Percentiles rank a stretch among this genome's conserved stretches.
phyloP scores from a whole-genome alignment of 2,797 vertebrate species.

The Picus viridis region DNA sequence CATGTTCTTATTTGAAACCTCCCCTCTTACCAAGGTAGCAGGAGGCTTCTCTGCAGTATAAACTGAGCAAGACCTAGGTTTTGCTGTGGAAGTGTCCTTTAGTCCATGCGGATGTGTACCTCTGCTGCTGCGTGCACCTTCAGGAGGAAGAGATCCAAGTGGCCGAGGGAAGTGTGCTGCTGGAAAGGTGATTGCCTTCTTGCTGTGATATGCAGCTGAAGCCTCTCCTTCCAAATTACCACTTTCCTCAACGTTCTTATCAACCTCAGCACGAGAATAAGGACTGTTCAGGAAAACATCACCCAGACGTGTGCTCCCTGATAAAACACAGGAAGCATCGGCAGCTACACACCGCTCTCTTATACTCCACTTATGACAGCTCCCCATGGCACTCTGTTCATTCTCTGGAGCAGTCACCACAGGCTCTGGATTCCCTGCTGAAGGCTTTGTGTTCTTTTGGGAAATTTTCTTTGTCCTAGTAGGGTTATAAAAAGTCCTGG shows the following conservation, averaged over 20 bases:
- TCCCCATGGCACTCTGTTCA: background rate
- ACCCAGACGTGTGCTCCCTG: background rate
- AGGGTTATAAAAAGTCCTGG: background rate
- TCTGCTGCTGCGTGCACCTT: background rate
- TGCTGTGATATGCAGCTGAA: background rate
- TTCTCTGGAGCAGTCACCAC: background rate
- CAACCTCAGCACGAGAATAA: background rate
- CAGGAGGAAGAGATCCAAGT: background rate
- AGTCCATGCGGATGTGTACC: background rate
- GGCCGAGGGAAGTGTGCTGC: background rate
- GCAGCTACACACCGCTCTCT: background rate
- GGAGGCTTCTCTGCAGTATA: background rate
- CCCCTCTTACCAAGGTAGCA: background rate
- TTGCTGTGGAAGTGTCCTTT: background rate
- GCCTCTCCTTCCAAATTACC: background rate
- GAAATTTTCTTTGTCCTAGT: background rate
- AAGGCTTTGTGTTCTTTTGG: background rate
- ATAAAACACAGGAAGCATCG: constrained; percentile 15
- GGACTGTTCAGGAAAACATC: background rate
- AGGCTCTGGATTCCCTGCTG: background rate
- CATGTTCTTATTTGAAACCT: background rate
- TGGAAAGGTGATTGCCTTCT: background rate
- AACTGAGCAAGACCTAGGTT: background rate
- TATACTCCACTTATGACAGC: background rate
- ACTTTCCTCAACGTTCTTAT: background rate